These are phyloP conservation scores for Sinonovacula constricta DNA, from an alignment of 1,140 invertebrate species.

Conservation along the genomic window DNA sequence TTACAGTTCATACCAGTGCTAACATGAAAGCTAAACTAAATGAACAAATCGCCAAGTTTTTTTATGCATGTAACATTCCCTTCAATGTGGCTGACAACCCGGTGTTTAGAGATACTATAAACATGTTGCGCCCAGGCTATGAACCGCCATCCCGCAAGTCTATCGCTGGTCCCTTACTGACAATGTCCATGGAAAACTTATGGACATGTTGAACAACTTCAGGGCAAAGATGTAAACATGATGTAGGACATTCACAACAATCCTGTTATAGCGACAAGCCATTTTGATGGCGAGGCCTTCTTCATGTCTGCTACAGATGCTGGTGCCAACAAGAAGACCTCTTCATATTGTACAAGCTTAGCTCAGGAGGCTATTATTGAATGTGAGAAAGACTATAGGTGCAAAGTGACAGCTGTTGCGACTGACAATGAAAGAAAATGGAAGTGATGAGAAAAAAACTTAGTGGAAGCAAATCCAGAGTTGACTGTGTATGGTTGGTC, in stretches of 20 bases:
- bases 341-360: not conserved
- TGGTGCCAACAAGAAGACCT: not conserved
- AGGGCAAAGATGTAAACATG: conserved; percentile 11
- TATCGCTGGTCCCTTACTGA: conserved; percentile 24
- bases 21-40: conserved; percentile 21
- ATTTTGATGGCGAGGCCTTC: not conserved
- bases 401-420: not conserved
- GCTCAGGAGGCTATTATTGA: not conserved
- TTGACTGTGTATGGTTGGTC: not conserved
- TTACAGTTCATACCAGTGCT: conserved; percentile 10
- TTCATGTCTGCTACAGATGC: not conserved
- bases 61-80: conserved; percentile 20
- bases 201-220: conserved; percentile 15
- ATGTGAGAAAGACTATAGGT: not conserved
- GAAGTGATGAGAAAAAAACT: not conserved
- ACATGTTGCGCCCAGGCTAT: conserved; percentile 17
- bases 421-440: not conserved
- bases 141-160: conserved; percentile 10
- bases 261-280: not conserved
- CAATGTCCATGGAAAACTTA: conserved; percentile 6
- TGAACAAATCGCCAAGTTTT: conserved; percentile 21
- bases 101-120: conserved; percentile 18
- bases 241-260: conserved; percentile 1
- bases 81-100: conserved; percentile 32
- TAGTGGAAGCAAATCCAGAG: not conserved